These are phyloP conservation scores for Turnix velox DNA, from an alignment of 2,113 vertebrate genomes.

Conservation along the genomic window DNA sequence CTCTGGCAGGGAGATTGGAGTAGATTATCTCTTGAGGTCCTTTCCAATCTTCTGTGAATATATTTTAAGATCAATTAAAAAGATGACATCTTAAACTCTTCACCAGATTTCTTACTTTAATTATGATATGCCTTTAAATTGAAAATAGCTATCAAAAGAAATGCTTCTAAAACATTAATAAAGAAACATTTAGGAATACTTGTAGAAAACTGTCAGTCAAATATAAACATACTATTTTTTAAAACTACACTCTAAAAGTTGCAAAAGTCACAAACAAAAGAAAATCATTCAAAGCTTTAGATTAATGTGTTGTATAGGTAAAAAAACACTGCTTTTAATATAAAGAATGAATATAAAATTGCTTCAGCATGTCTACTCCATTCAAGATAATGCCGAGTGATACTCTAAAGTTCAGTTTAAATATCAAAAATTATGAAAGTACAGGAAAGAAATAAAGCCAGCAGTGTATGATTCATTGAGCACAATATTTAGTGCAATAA, in stretches of 20 bases:
- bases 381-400: background rate
- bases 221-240: background rate
- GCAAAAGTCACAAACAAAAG: background rate
- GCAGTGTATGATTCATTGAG: background rate
- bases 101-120: accelerated
- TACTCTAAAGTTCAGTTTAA: background rate
- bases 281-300: background rate
- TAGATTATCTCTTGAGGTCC: too few relatives aligned
- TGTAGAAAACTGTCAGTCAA: background rate
- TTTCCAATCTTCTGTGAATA: too few relatives aligned
- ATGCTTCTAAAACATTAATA: background rate
- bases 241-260: background rate
- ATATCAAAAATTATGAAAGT: background rate
- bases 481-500: background rate
- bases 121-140: background rate
- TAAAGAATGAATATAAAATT: background rate
- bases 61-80: background rate
- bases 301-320: background rate
- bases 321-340: background rate
- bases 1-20: too few relatives aligned
- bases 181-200: background rate
- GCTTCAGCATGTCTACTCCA: background rate
- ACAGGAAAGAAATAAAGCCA: background rate
- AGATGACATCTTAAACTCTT: background rate
- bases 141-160: background rate